phyloP scores from a whole-genome alignment of 2,113 vertebrate species.

The Tricholaema leucomelas region DNA sequence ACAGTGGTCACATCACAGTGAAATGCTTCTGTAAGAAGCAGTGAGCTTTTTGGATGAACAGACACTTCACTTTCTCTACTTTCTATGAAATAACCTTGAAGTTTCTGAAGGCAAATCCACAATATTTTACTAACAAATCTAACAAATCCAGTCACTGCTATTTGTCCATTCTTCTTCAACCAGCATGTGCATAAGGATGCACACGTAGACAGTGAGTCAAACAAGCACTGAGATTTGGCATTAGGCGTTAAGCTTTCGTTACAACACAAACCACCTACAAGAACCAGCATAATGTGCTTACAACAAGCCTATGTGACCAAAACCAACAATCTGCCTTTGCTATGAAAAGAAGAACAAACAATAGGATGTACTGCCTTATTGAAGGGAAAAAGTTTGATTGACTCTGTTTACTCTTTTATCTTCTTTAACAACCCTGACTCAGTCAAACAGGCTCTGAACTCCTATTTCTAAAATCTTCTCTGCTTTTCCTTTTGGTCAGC shows the following conservation, averaged over 20 bases:
- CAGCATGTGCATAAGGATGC: not conserved
- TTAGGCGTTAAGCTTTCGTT: not conserved
- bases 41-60: not conserved
- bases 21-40: not conserved
- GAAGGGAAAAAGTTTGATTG: not conserved
- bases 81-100: not conserved
- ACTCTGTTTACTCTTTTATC: not conserved
- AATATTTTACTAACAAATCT: not conserved
- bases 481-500: not conserved
- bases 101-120: not conserved
- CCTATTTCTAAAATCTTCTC: not conserved
- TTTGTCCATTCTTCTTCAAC: not conserved
- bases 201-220: not conserved
- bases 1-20: not conserved
- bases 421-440: not conserved
- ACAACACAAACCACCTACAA: not conserved
- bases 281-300: not conserved
- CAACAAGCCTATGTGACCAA: not conserved
- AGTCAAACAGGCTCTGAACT: not conserved
- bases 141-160: not conserved
- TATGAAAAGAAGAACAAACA: not conserved
- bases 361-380: not conserved
- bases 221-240: not conserved
- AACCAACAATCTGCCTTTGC: not conserved
- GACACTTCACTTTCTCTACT: not conserved